Percentiles rank a stretch among this genome's conserved stretches.
Evolutionary conservation across 2,113 vertebrate species (phyloP).

Genomic region (Pangasianodon gigas): DNA sequence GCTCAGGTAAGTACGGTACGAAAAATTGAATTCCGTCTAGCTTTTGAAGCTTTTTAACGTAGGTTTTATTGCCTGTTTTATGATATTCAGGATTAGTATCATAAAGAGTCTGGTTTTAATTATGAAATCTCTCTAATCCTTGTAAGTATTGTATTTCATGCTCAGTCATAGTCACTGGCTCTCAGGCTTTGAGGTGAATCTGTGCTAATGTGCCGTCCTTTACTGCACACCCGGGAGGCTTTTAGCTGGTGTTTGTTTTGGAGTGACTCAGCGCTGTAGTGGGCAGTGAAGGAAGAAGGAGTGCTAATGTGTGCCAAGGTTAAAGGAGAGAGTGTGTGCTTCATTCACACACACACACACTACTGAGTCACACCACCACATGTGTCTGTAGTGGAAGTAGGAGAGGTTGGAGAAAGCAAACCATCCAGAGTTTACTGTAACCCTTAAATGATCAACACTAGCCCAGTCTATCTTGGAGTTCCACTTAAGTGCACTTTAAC

Average conservation of each 20-base stretch:
- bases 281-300: constrained; percentile 8
- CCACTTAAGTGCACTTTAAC: not conserved
- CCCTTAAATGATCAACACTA: not conserved
- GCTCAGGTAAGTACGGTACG: not conserved
- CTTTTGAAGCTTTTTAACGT: not conserved
- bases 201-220: not conserved
- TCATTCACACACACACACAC: not conserved
- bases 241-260: constrained; percentile 6
- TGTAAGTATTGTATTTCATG: not conserved
- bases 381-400: not conserved
- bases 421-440: not conserved
- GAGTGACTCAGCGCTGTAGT: constrained; percentile 13
- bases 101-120: not conserved
- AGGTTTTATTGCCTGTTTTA: constrained; percentile 10
- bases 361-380: not conserved
- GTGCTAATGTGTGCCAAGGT: constrained; percentile 12
- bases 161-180: not conserved
- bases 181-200: not conserved
- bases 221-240: not conserved
- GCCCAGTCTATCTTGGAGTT: not conserved
- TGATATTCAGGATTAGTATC: not conserved
- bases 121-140: constrained; percentile 11
- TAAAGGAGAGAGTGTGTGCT: not conserved
- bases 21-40: not conserved
- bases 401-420: not conserved